These are phyloP conservation scores for Mycetomoellerius zeteki DNA, from an alignment of 1,140 invertebrate genomes.

Conservation along the genomic window DNA sequence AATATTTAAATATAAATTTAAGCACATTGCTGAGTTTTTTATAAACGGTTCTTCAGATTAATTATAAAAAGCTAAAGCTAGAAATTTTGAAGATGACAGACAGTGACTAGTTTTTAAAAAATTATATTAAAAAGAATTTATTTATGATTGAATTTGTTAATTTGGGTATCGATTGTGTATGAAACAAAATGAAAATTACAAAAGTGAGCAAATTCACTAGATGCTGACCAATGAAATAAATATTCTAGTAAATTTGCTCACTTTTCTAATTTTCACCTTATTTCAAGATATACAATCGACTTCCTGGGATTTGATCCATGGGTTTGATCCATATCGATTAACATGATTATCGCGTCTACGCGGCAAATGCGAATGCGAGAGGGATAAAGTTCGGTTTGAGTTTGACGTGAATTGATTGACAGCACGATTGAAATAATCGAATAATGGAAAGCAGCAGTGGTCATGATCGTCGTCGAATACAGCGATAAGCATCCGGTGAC, in stretches of 20 bases:
- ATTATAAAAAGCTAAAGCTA: neutral
- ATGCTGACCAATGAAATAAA: no score
- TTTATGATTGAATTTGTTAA: neutral
- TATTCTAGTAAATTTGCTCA: no score
- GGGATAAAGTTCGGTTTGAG: neutral
- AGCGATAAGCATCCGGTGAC: conserved; percentile 46
- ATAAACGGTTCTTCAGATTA: neutral
- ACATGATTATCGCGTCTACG: conserved; percentile 12
- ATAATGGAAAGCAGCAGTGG: conserved; percentile 66
- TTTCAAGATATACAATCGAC: neutral
- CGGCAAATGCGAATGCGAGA: conserved; percentile 22
- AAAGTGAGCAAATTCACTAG: no score
- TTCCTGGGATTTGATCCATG: neutral
- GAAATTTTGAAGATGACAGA: neutral
- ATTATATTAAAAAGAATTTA: neutral
- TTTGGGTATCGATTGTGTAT: no score
- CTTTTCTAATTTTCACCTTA: no score
- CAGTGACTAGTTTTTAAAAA: neutral
- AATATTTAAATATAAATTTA: neutral
- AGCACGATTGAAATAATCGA: conserved; percentile 39
- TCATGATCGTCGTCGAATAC: conserved; percentile 66
- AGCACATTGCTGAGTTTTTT: neutral
- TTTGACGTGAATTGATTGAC: conserved; percentile 37
- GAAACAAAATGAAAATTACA: no score
- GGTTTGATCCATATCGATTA: neutral